phyloP scores from a whole-genome alignment of 2,888 invertebrate genomes.

The Zelleria hepariella region DNA sequence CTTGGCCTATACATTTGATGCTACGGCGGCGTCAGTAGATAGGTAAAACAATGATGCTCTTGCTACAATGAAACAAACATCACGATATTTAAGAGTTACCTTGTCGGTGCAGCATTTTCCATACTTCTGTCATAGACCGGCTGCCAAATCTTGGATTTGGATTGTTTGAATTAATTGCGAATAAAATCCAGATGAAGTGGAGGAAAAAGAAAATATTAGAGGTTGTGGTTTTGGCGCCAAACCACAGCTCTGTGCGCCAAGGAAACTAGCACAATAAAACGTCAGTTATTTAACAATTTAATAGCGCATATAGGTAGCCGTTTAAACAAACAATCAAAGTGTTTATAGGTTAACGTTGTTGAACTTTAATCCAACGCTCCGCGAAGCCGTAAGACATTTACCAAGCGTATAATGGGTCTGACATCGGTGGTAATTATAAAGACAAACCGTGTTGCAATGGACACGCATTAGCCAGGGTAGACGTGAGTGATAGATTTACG shows the following conservation, averaged over 20 bases:
- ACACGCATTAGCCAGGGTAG: slow-evolving; percentile 2
- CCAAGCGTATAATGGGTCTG: background rate
- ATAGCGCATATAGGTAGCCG: background rate
- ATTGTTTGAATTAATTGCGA: too few relatives aligned
- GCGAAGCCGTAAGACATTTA: background rate
- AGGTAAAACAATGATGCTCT: too few relatives aligned
- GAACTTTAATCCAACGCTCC: background rate
- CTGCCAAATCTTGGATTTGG: background rate
- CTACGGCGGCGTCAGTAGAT: too few relatives aligned
- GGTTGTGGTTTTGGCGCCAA: too few relatives aligned
- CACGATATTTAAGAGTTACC: background rate
- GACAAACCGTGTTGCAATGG: slow-evolving; percentile 2
- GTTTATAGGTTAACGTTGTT: background rate
- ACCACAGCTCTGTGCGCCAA: too few relatives aligned
- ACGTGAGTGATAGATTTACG: slow-evolving; percentile 11
- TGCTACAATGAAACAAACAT: too few relatives aligned
- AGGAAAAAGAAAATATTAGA: too few relatives aligned
- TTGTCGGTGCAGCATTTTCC: background rate
- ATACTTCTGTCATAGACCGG: background rate
- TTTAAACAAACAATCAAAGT: background rate
- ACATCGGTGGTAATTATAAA: background rate
- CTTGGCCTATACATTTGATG: too few relatives aligned
- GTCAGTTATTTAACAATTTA: too few relatives aligned
- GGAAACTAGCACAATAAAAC: too few relatives aligned
- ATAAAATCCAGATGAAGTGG: too few relatives aligned